Evolutionary conservation across 2,113 vertebrate species (phyloP).

Genomic region (Pogona vitticeps): DNA sequence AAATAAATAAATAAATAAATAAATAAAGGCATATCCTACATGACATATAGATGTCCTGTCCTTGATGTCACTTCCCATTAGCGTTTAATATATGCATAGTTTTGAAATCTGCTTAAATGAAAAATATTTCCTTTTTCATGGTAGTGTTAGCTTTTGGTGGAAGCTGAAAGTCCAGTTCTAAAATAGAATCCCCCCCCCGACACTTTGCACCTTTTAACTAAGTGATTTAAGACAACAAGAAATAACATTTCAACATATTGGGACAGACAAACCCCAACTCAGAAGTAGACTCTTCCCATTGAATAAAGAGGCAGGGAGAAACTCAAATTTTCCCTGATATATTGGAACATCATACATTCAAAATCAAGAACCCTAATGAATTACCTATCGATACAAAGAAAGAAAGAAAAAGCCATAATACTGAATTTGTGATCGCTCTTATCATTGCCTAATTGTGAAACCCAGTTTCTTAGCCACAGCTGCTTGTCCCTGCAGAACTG

Average conservation of each 20-base stretch:
- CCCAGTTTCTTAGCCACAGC: neutral
- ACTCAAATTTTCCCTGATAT: neutral
- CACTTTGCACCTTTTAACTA: constrained; percentile 13
- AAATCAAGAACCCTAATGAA: neutral
- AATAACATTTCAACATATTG: neutral
- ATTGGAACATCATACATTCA: neutral
- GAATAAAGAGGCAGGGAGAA: neutral
- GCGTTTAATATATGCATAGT: constrained; percentile 29
- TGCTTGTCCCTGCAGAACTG: no score
- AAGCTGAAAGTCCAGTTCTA: constrained; percentile 32
- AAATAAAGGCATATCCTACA: constrained; percentile 57
- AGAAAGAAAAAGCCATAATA: neutral
- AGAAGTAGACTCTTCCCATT: neutral
- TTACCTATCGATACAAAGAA: neutral
- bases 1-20: no score
- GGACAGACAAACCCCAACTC: neutral
- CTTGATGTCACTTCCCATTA: constrained; percentile 57
- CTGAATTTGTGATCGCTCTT: neutral
- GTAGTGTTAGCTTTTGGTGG: constrained; percentile 46
- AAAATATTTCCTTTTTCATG: constrained; percentile 50
- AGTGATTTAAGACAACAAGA: neutral
- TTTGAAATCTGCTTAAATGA: constrained; percentile 59
- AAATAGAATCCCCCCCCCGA: constrained; percentile 34
- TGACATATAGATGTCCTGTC: constrained; percentile 43
- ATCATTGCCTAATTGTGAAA: no score